These are phyloP conservation scores for Catamblyrhynchus diadema DNA, from an alignment of 2,797 vertebrate species.

Conservation along the genomic window DNA sequence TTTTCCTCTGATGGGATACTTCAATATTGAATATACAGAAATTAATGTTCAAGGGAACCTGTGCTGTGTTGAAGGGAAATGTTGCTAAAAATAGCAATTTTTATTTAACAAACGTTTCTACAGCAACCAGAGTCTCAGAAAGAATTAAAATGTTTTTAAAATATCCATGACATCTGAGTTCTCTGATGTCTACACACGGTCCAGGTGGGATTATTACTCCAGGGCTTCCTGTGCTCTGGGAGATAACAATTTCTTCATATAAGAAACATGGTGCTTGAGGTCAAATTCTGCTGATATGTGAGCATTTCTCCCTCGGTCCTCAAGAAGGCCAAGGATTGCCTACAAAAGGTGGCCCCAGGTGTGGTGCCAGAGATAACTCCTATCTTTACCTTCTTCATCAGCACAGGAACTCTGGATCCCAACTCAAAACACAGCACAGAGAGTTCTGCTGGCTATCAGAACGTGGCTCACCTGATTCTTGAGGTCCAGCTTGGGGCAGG, in stretches of 20 bases:
- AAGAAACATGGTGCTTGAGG: neutral
- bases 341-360: neutral
- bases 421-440: neutral
- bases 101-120: neutral
- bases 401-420: neutral
- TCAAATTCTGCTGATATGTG: neutral
- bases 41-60: conserved; percentile 8
- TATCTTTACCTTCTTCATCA: neutral
- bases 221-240: neutral
- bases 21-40: conserved; percentile 21
- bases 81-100: conserved; percentile 2
- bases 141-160: neutral
- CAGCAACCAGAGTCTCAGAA: neutral
- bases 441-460: neutral
- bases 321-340: neutral
- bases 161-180: neutral
- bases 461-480: conserved; percentile 91
- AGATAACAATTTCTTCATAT: neutral
- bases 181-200: neutral
- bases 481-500: conserved; percentile 93
- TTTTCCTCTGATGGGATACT: conserved; percentile 6
- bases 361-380: neutral
- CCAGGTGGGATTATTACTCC: neutral
- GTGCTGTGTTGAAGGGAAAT: neutral
- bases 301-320: neutral